Percentiles rank a stretch among this genome's conserved stretches.
Evolutionary conservation across 2,888 invertebrate genomes (phyloP).

Genomic region (Athripsodes cinereus): DNA sequence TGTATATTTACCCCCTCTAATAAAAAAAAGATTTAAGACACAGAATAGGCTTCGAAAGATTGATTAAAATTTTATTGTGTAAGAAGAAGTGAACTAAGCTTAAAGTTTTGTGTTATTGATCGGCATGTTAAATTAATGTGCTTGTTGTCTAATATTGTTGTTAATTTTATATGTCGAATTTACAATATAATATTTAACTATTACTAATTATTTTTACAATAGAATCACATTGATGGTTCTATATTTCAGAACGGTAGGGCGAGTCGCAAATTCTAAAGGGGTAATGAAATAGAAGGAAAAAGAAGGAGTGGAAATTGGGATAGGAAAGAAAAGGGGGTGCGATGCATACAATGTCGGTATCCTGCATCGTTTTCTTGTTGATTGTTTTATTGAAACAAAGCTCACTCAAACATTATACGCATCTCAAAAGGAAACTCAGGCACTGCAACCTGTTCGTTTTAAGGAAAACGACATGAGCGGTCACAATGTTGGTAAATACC

Average conservation of each 20-base stretch:
- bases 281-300: not conserved
- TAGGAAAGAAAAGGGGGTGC: too few relatives aligned
- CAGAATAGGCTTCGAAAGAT: not conserved
- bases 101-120: too few relatives aligned
- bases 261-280: not conserved
- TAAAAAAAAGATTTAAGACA: not conserved
- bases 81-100: not conserved
- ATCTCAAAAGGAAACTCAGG: not conserved
- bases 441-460: not conserved
- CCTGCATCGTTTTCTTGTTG: too few relatives aligned
- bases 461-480: not conserved
- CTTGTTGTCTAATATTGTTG: not conserved
- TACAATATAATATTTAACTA: not conserved
- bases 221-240: not conserved
- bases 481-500: not conserved
- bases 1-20: not conserved
- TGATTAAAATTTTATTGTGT: not conserved
- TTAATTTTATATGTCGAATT: not conserved
- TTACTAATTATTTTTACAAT: not conserved
- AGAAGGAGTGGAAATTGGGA: too few relatives aligned
- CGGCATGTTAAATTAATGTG: not conserved
- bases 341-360: too few relatives aligned
- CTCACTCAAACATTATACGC: not conserved
- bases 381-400: not conserved
- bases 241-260: not conserved